A percentile compares a stretch with the other conserved stretches of the same genome.
Evolutionary conservation across 2,797 vertebrate genomes (phyloP).

Genomic region (Trichosurus vulpecula): DNA sequence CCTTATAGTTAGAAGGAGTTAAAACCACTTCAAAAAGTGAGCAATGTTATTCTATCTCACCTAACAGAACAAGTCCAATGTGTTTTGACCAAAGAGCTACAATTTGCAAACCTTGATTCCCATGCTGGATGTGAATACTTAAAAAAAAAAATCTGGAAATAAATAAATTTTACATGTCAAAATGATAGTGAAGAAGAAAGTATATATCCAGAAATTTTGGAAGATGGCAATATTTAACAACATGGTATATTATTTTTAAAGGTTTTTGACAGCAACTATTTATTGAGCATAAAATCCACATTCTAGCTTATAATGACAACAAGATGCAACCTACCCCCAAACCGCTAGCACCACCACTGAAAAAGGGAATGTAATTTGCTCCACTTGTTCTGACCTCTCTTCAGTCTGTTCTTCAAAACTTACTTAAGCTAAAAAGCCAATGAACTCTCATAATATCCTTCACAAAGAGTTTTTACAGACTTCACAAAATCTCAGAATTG

Average conservation of each 20-base stretch:
- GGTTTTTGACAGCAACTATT: constrained; percentile 12
- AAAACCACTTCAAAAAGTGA: neutral
- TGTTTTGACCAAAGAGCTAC: neutral
- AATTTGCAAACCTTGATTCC: constrained; percentile 15
- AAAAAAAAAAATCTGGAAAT: neutral
- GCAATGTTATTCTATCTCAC: neutral
- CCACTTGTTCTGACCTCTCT: neutral
- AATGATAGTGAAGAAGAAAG: neutral
- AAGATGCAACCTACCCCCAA: neutral
- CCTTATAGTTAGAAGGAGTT: neutral
- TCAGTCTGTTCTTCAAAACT: neutral
- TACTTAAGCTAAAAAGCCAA: neutral
- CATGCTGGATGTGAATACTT: constrained; percentile 1
- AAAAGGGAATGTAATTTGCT: neutral
- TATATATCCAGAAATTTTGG: neutral
- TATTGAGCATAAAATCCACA: constrained; percentile 12
- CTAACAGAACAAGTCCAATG: neutral
- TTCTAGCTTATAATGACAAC: neutral
- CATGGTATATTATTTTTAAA: neutral
- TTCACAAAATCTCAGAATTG: neutral
- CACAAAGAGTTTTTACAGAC: neutral
- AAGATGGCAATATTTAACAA: constrained; percentile 11
- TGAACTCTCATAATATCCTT: neutral
- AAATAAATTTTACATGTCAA: constrained; percentile 35
- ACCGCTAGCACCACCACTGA: neutral